Base-by-base conservation (phyloP, 2,113 vertebrate species). In the Scortum barcoo region DNA sequence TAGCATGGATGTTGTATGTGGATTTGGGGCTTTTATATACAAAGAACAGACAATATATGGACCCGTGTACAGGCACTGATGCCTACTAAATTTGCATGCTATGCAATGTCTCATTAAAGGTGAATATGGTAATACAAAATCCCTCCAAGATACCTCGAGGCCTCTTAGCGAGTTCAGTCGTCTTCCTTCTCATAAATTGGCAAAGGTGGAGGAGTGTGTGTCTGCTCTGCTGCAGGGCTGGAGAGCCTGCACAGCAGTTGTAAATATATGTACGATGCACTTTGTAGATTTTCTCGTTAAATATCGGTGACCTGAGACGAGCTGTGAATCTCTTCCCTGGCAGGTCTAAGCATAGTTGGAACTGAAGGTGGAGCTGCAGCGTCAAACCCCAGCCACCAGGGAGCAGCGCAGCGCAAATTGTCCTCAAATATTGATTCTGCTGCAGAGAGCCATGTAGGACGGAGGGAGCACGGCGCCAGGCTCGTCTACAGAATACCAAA, bases 351-450 rank as follows among this genome's bases (percentile, higher is more conserved):
- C 33, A 10, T 22, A 51, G 62, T 72, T 76, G 86, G 78, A 78
- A 62, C 53, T 62, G 36, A 71, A 68, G 81, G 36, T 70, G 53
- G 79, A 91, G 72, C 65, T 86, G 86, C 81, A 90, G 80, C 72
- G 5, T 72, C 84, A 84, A 73, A 84, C 83, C 60, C 53, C 42
- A 54, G 83, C 88, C 91, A 91, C 90, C 30, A 73, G 89, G 89
- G 90, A 95, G 89, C 85, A 38, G 57, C 74, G 60, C 66, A 46
- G 80, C 20, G 78, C 88, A 89, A 93, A 93, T 83, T 89, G 86
- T 91, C 87, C 89, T 93, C 88, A 90, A 93, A 93, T 91, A 93
- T 93, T 92, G 92, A 94, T 94, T 93, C 67, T 92, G 72, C 67
- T 84, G 88, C 85, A 82, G 77, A 88, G 80, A 91, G 78, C 42